These are phyloP conservation scores for Manduca sexta DNA, from an alignment of 1,140 invertebrate genomes.

Conservation along the genomic window DNA sequence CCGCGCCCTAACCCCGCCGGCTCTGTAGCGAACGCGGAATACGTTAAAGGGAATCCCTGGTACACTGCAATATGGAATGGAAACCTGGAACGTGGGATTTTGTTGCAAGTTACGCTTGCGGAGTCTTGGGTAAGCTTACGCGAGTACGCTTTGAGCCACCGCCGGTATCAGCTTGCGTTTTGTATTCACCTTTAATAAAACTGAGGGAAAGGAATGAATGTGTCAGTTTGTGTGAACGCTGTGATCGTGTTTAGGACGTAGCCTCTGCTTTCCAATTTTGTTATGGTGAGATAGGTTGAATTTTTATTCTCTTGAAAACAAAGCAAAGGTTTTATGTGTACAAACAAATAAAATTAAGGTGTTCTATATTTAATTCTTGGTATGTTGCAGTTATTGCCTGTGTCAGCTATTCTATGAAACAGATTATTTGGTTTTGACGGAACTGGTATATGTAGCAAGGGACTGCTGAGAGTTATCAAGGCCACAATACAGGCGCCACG, in stretches of 20 bases:
- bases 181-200: slow-evolving; percentile 47
- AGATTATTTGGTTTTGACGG: too few relatives aligned
- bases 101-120: slow-evolving; percentile 48
- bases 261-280: too few relatives aligned
- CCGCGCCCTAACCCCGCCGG: slow-evolving; percentile 34
- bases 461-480: too few relatives aligned
- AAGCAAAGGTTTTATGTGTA: too few relatives aligned
- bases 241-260: not conserved
- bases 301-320: too few relatives aligned
- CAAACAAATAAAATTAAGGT: too few relatives aligned
- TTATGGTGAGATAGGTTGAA: too few relatives aligned
- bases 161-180: slow-evolving; percentile 11
- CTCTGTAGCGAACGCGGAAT: slow-evolving; percentile 42
- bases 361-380: too few relatives aligned
- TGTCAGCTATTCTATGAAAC: too few relatives aligned
- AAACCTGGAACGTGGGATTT: slow-evolving; percentile 57
- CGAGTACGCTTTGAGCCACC: slow-evolving; percentile 35
- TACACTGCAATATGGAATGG: slow-evolving; percentile 42
- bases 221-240: slow-evolving; percentile 15
- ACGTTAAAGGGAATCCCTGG: slow-evolving; percentile 44
- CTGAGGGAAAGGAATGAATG: slow-evolving; percentile 23
- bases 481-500: too few relatives aligned
- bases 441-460: too few relatives aligned
- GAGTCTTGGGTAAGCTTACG: slow-evolving; percentile 40
- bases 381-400: too few relatives aligned